Conservation (phyloP, 1,140 invertebrate species). For the Acromyrmex echinatior region DNA sequence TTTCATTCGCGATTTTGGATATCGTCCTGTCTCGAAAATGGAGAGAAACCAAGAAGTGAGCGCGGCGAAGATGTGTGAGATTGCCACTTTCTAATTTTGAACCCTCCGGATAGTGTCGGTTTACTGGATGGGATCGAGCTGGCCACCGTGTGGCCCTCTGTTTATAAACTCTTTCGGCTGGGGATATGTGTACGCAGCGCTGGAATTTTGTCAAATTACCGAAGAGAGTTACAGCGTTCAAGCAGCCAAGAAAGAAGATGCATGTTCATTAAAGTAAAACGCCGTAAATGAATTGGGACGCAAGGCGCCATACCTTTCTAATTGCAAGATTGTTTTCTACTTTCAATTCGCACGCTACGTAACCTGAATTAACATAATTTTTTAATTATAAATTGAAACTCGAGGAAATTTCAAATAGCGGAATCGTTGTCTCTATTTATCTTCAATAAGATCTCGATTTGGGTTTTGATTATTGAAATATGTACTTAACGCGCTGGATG, state of each 20-base stretch:
- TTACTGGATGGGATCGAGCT: conserved; percentile 43
- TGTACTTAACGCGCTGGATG: neutral
- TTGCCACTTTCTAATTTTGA: conserved; percentile 76
- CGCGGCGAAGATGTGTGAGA: conserved; percentile 48
- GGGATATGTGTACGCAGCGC: neutral
- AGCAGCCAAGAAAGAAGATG: neutral
- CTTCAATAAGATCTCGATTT: neutral
- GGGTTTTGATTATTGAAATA: neutral
- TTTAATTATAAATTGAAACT: neutral
- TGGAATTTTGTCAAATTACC: conserved; percentile 63
- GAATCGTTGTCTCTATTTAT: neutral
- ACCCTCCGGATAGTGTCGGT: conserved; percentile 32
- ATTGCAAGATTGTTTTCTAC: conserved; percentile 3
- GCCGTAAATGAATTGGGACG: neutral
- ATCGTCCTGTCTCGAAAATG: conserved; percentile 48
- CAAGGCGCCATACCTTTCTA: neutral
- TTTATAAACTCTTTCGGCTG: conserved; percentile 64
- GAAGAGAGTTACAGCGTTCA: neutral
- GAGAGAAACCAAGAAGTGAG: conserved; percentile 25
- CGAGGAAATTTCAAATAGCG: neutral
- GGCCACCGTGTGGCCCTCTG: conserved; percentile 29
- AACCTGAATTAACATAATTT: neutral
- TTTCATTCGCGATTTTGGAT: conserved; percentile 67
- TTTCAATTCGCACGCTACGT: neutral
- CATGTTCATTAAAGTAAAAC: neutral